Evolutionary conservation across 2,888 invertebrate species (phyloP).

Genomic region (Eledona agricola): DNA sequence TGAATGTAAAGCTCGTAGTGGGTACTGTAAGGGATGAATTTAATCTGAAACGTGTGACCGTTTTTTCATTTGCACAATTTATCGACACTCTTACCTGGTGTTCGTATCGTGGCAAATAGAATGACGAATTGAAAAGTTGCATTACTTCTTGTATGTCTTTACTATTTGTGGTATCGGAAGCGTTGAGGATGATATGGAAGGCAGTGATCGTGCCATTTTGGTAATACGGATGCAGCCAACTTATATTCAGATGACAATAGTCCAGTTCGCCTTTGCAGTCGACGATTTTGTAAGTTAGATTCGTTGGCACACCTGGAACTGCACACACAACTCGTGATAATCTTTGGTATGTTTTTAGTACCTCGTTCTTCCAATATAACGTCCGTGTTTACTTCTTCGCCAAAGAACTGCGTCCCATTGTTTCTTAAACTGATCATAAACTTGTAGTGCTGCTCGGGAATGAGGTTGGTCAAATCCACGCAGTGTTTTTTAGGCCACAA

Average conservation of each 20-base stretch:
- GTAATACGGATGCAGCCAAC: slow-evolving; percentile 56
- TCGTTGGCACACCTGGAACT: slow-evolving; percentile 55
- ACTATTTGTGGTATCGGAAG: slow-evolving; percentile 43
- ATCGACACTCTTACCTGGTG: slow-evolving; percentile 46
- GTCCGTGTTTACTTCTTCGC: slow-evolving; percentile 44
- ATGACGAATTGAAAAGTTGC: slow-evolving; percentile 42
- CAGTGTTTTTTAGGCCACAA: slow-evolving; percentile 55
- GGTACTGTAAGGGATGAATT: slow-evolving; percentile 53
- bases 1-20: slow-evolving; percentile 53
- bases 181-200: slow-evolving; percentile 54
- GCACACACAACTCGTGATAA: slow-evolving; percentile 35
- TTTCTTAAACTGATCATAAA: slow-evolving; percentile 54
- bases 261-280: slow-evolving; percentile 48
- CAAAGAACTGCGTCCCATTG: slow-evolving; percentile 50
- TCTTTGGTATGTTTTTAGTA: slow-evolving; percentile 39
- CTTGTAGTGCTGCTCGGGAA: slow-evolving; percentile 45
- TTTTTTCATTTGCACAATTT: not conserved
- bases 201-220: slow-evolving; percentile 55
- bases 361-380: slow-evolving; percentile 49
- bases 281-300: slow-evolving; percentile 53
- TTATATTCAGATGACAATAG: slow-evolving; percentile 55
- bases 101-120: slow-evolving; percentile 49
- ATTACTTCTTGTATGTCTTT: slow-evolving; percentile 52
- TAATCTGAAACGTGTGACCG: slow-evolving; percentile 47
- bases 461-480: slow-evolving; percentile 47